Base-by-base conservation (phyloP, 2,888 invertebrate species). In the Nomada ruficornis region DNA sequence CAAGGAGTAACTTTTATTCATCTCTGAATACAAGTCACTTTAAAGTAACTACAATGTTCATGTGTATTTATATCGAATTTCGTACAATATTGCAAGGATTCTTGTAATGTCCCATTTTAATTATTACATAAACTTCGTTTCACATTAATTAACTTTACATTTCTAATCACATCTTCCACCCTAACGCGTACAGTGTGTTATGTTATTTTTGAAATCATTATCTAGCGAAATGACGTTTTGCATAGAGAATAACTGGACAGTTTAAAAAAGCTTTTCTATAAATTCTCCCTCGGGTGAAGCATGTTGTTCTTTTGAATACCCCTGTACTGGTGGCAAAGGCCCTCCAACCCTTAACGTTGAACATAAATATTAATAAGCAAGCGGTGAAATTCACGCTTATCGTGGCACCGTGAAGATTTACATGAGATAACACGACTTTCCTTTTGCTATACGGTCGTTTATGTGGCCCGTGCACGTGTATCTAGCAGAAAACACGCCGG, bases 351-450 rank as follows among this genome's bases (percentile, higher is more conserved):
- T 86, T 83, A 88, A 89, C 89, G 83, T 84, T 82, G 86, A 84
- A 84, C 91, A 92, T 92, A 91, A 91, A 92, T 92, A 92, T 91
- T 92, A 92, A 92, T 92, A 91, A 91, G 91, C 89, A 86, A 85
- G 88, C 84, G 90, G 89, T 86, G 90, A 90, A 91, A 92, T 92
- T 92, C 91, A 90, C 91, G 91, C 92, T 91, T 92, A 91, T 91
- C 91, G 89, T 85, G 89, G 87, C 89, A 90, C 91, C 91, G 92
- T 92, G 91, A 91, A 92, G 92, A 92, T 92, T 91, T 91, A 86
- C 86, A 87, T 86, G 88, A 89, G 92, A 92, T 92, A 91, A 89
- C 86, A 88, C 88, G 90, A 88, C 89, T 90, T 89, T 90, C 89
- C 89, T 88, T 89, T 89, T 87, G 86, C 89, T 71, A 73, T 63